A percentile compares a stretch with the other conserved stretches of the same genome.
Evolutionary conservation across 2,113 vertebrate species (phyloP).

Genomic region (Raja brachyura): DNA sequence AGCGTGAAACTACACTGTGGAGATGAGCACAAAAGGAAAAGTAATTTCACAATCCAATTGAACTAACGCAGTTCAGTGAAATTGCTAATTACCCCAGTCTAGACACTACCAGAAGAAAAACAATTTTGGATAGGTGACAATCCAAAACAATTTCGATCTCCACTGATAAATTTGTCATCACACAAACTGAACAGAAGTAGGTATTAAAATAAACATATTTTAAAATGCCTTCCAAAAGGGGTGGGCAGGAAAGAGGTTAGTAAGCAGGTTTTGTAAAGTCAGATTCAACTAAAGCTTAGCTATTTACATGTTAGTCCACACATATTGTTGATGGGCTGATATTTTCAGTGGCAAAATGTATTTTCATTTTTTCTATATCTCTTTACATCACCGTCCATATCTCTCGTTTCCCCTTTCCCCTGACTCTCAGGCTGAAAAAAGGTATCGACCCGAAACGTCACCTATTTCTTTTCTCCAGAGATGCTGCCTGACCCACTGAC

Average conservation of each 20-base stretch:
- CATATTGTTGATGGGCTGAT: neutral
- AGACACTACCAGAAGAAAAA: neutral
- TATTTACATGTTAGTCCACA: too few relatives aligned
- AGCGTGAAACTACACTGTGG: neutral
- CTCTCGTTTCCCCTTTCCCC: too few relatives aligned
- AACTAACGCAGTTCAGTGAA: neutral
- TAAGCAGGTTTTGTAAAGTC: neutral
- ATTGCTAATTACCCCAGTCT: constrained; percentile 3
- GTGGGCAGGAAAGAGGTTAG: too few relatives aligned
- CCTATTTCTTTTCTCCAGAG: too few relatives aligned
- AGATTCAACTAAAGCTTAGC: neutral
- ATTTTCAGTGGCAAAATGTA: neutral
- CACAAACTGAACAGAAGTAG: neutral
- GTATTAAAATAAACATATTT: neutral
- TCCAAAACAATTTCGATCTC: neutral
- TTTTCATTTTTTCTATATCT: too few relatives aligned
- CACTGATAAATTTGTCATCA: neutral
- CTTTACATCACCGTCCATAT: too few relatives aligned
- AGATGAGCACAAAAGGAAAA: constrained; percentile 18
- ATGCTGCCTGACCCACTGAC: too few relatives aligned
- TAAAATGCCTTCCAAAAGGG: neutral
- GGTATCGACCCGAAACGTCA: too few relatives aligned
- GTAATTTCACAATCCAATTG: constrained; percentile 10
- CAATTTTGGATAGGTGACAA: too few relatives aligned
- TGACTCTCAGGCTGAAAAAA: too few relatives aligned